phyloP scores from a whole-genome alignment of 1,140 invertebrate genomes.

The Caerostris darwini region DNA sequence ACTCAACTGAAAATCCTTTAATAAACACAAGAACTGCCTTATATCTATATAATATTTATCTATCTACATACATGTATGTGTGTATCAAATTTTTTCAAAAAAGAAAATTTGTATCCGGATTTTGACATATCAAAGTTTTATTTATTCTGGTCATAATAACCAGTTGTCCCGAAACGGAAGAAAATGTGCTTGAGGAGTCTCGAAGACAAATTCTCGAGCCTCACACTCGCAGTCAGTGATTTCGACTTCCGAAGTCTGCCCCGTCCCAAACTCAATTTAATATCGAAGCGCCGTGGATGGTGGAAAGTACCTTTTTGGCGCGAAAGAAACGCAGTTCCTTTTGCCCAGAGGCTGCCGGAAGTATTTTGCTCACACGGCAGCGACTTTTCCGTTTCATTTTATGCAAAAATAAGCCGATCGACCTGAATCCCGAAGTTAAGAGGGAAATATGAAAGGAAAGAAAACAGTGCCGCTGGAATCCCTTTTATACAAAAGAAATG shows the following conservation, averaged over 20 bases:
- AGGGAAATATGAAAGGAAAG: slow-evolving; percentile 64
- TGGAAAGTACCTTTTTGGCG: not conserved
- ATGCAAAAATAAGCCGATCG: slow-evolving; percentile 74
- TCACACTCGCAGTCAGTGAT: slow-evolving; percentile 45
- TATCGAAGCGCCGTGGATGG: slow-evolving; percentile 16
- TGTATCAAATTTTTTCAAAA: too few relatives aligned
- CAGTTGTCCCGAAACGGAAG: not conserved
- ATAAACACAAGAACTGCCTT: too few relatives aligned
- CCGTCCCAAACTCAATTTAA: too few relatives aligned
- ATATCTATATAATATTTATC: too few relatives aligned
- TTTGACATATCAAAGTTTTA: too few relatives aligned
- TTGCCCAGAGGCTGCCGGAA: slow-evolving; percentile 1
- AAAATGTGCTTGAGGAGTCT: slow-evolving; percentile 6
- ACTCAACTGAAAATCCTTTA: too few relatives aligned
- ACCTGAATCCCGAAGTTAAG: slow-evolving; percentile 57
- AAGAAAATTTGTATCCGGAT: too few relatives aligned
- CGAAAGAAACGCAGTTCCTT: not conserved
- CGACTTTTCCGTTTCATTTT: slow-evolving; percentile 69
- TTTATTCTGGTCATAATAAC: not conserved
- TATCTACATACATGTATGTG: too few relatives aligned
- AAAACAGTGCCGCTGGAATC: slow-evolving; percentile 51
- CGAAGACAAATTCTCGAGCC: not conserved
- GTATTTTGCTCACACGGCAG: slow-evolving; percentile 37
- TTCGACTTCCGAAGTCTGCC: too few relatives aligned
- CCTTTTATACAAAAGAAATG: slow-evolving; percentile 69